Percentiles rank a stretch among this genome's conserved stretches.
Conservation (phyloP, 2,797 vertebrate species). For the Falco cherrug region DNA sequence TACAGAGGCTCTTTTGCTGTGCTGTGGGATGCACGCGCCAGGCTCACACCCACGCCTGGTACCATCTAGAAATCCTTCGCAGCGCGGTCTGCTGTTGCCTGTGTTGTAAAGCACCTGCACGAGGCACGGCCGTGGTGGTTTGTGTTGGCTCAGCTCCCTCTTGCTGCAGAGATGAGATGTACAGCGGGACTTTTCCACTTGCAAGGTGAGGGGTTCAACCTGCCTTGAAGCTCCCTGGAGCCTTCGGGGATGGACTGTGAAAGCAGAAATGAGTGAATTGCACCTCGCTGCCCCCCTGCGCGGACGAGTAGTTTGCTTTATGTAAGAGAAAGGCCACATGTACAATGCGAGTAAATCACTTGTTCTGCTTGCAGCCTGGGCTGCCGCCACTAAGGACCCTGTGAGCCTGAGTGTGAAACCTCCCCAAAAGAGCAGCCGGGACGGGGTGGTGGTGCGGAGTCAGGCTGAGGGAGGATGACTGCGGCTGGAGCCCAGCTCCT, state of each 20-base stretch:
- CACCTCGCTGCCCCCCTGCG: accelerated
- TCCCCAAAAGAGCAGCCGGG: neutral
- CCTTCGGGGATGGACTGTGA: accelerated
- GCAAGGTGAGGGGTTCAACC: neutral
- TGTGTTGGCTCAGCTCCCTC: neutral
- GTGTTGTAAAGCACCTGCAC: neutral
- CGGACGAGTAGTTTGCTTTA: accelerated
- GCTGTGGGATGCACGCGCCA: accelerated
- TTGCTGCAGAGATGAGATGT: accelerated
- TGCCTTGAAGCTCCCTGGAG: neutral
- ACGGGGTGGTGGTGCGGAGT: accelerated
- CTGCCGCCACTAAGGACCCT: accelerated
- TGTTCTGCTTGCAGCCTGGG: neutral
- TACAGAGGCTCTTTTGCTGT: accelerated
- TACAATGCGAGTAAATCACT: accelerated
- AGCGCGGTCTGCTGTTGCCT: too few species aligned
- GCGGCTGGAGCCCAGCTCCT: neutral
- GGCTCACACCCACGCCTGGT: accelerated
- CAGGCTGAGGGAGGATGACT: neutral
- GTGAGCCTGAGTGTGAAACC: accelerated
- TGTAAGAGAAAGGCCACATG: accelerated
- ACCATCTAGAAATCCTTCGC: neutral
- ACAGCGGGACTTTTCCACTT: neutral
- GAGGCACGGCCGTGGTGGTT: accelerated
- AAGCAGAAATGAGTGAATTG: neutral